A percentile compares a stretch with the other conserved stretches of the same genome.
Conservation (phyloP, 2,797 vertebrate species). For the Gymnothorax reevesii region DNA sequence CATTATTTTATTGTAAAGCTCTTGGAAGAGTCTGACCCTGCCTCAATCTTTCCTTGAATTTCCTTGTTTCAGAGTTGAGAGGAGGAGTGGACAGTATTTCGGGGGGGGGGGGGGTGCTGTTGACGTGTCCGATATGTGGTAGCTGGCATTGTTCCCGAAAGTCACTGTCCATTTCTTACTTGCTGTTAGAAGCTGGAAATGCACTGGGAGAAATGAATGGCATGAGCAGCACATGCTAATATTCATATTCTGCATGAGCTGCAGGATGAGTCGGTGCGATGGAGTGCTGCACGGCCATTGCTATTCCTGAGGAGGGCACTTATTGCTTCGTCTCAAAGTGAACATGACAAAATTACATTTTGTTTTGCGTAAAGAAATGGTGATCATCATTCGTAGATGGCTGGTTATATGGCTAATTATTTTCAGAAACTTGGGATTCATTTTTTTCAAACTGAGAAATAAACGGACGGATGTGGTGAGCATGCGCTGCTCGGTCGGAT, state of each 20-base stretch:
- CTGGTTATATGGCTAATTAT: neutral
- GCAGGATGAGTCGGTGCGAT: neutral
- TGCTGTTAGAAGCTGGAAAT: neutral
- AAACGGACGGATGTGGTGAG: neutral
- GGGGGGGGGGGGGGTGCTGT: constrained; percentile 44
- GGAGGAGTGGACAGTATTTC: neutral
- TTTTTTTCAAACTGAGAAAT: neutral
- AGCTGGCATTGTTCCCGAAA: constrained; percentile 62
- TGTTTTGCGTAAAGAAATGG: neutral
- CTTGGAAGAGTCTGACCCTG: constrained; percentile 35
- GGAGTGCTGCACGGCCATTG: neutral
- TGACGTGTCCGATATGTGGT: constrained; percentile 74
- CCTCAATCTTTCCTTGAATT: constrained; percentile 25
- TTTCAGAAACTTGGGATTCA: neutral
- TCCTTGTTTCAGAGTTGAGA: neutral
- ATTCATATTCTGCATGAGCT: neutral
- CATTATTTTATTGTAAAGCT: constrained; percentile 58
- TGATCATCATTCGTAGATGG: neutral
- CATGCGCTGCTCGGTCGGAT: neutral
- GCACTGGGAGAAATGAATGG: neutral
- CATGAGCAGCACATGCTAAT: neutral
- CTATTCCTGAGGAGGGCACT: neutral
- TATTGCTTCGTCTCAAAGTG: neutral
- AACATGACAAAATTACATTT: neutral
- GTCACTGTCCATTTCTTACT: constrained; percentile 72